Evolutionary conservation across 2,113 vertebrate species (phyloP).

Genomic region (Anoplopoma fimbria): DNA sequence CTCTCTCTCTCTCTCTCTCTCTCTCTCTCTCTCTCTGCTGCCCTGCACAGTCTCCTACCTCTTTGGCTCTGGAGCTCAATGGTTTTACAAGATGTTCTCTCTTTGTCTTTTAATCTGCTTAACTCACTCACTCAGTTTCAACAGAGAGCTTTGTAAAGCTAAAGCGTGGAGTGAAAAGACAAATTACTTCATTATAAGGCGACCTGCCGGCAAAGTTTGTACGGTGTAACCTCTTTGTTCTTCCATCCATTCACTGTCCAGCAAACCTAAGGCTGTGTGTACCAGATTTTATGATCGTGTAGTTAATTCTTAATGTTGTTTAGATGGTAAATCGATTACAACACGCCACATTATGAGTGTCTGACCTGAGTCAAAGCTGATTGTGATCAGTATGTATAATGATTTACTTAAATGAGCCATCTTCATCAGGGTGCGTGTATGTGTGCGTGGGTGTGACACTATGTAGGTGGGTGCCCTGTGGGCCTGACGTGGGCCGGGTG

Average conservation of each 20-base stretch:
- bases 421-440: constrained; percentile 4
- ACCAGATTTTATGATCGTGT: not conserved
- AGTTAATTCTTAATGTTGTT: not conserved
- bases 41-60: constrained; percentile 11
- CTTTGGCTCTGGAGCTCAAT: constrained; percentile 4
- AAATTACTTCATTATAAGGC: not conserved
- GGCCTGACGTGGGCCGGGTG: constrained; percentile 19
- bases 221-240: not conserved
- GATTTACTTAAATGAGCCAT: constrained; percentile 16
- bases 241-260: not conserved
- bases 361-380: not conserved
- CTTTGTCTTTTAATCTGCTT: constrained; percentile 43
- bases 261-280: not conserved
- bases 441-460: not conserved
- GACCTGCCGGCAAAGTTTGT: not conserved
- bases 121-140: not conserved
- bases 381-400: constrained; percentile 13
- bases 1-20: constrained; percentile 1
- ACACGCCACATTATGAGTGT: too few species aligned
- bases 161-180: not conserved
- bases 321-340: not conserved
- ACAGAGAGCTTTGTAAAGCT: not conserved
- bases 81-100: constrained; percentile 25
- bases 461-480: not conserved
- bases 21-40: constrained; percentile 13